Evolutionary conservation across 2,888 invertebrate genomes (phyloP), one percentile per base, ranked within the genome.

Genomic region (Drosophila putrida): DNA sequence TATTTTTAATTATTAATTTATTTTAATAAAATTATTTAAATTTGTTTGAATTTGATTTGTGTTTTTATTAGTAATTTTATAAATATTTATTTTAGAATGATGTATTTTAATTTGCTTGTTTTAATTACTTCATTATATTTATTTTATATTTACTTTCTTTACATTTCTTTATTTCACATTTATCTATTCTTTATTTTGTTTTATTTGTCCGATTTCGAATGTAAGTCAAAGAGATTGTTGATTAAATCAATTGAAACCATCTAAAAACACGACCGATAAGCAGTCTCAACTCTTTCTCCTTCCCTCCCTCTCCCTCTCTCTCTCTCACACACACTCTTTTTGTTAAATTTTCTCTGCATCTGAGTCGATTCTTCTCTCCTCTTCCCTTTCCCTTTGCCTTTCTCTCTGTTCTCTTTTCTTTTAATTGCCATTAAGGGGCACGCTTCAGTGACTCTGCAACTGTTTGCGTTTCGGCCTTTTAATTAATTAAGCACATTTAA

Each of bases 401-500:
- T 38, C 9, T 27, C 15, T 9, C 10, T 6, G 20, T 25, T 4
- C 25, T 39, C 28, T 43, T 8, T 28, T 15, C n/a, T 25, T 38
- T 53, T 28, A 46, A 47, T 11, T 8, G 13, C 13, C 27, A 31
- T 28, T 59, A 66, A 50, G 3, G 10, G 41, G 55, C 11, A 13
- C 57, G 60, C 63, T 57, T 53, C 66, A 63, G 53, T 63, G 59
- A 27, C 44, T 57, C 13, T 43, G 20, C 43, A 75, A 77, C 67
- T 72, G 73, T 75, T 58, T 20, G 54, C 27, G 39, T 15, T 54
- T 38, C 46, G 20, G 44, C 15, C 39, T 54, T 55, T 61, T 63
- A 60, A 60, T 77, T 77, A 75, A 72, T 71, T 66, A 36, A 39
- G 39, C 44, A 58, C 44, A 58, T 67, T 72, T 31, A 58, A 44